Evolutionary conservation across 2,113 vertebrate species (phyloP), one percentile per base, ranked within the genome.

Genomic region (Parus major): DNA sequence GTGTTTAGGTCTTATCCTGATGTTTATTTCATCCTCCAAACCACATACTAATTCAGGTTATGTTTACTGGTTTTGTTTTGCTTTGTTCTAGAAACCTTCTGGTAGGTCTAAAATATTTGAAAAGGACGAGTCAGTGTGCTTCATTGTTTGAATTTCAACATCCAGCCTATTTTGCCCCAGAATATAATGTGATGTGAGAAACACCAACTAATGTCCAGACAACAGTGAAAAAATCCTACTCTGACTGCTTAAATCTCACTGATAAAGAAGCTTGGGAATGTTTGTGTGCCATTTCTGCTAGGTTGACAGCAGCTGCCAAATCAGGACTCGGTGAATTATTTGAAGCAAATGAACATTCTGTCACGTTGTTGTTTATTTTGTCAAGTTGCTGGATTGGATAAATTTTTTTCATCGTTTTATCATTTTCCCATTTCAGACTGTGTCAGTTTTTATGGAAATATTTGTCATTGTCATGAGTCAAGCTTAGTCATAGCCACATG

Each of bases 401-500:
- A 85, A 72, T 11, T 59, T 94, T 46, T 71, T 24, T 36, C 15
- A 24, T 35, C 15, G 0, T 83, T 89, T 63, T 71, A 57, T 56
- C 6, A 66, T 80, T 82, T 91, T 81, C 27, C 27, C 20, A 49
- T 64, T 95, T 91, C 63, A 87, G 47, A 84, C 42, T 68, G 9
- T 60, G 11, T 71, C 84, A 46, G 65, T 82, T 84, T 39, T 92
- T 91, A 78, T 82, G 78, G 91, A 82, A 91, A 77, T 66, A 79
- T 53, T 85, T 91, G 57, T 84, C 65, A 72, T 33, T 85, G 53
- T 27, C 50, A 57, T 85, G 73, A 92, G 60, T 84, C 46, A 86
- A 69, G 36, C 29, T 90, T 95, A 92, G 66, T 93, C 88, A 85
- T 36, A 89, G 15, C 61, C 65, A 72, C 66, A 69, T 69, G 84